Conservation (phyloP, 37 sponge, comb jelly and placozoan species). For the Cliona cf. orientalis region DNA sequence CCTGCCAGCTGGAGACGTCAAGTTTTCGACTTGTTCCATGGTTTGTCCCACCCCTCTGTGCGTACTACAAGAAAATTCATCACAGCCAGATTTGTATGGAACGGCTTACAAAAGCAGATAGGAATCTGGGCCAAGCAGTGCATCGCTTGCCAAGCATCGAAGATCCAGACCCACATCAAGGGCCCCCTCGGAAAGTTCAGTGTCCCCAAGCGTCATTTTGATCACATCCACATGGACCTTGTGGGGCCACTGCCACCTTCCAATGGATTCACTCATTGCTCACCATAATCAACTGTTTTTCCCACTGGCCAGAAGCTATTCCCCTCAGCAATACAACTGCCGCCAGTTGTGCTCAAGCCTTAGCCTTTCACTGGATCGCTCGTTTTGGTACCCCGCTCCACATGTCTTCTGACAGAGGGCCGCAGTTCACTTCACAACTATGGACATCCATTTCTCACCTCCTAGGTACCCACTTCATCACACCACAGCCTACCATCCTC, state of each 20-base stretch:
- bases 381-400: constrained; percentile 34
- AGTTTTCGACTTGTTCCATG: constrained; percentile 39
- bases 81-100: constrained; percentile 13
- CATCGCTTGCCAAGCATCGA: constrained; percentile 22
- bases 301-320: constrained; percentile 58
- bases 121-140: constrained; percentile 29
- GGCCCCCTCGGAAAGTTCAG: constrained; percentile 3
- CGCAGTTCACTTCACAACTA: constrained; percentile 48
- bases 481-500: constrained; percentile 59
- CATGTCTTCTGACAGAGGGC: constrained; percentile 37
- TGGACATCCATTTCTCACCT: constrained; percentile 23
- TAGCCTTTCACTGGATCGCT: constrained; percentile 22
- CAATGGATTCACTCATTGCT: constrained; percentile 32
- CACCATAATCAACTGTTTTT: constrained; percentile 34
- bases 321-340: constrained; percentile 34
- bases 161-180: constrained; percentile 11
- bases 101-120: constrained; percentile 23
- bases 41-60: constrained; percentile 20
- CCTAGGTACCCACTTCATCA: constrained; percentile 27
- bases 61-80: constrained; percentile 28
- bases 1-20: constrained; percentile 20
- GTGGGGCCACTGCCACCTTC: constrained; percentile 42
- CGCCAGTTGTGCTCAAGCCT: constrained; percentile 25
- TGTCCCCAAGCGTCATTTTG: constrained; percentile 21
- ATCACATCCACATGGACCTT: constrained; percentile 30